Conservation (phyloP, 2,113 vertebrate genomes). For the Bostrychus sinensis region DNA sequence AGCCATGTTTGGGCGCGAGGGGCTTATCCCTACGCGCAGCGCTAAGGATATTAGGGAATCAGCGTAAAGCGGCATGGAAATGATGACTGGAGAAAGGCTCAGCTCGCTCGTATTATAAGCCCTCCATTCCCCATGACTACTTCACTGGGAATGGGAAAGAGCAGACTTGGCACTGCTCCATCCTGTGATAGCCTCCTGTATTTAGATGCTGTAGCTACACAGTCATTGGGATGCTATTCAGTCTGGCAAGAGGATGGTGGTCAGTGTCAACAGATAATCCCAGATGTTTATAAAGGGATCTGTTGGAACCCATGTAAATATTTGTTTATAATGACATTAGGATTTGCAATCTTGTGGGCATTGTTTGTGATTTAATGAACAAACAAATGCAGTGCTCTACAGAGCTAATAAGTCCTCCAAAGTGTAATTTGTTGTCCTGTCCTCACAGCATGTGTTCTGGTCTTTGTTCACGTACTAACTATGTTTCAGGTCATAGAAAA, state of each 20-base stretch:
- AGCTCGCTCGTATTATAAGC: conserved; percentile 70
- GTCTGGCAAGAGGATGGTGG: conserved; percentile 46
- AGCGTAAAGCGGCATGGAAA: conserved; percentile 80
- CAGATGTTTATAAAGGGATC: conserved; percentile 39
- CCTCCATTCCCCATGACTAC: conserved; percentile 65
- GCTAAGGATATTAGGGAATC: conserved; percentile 84
- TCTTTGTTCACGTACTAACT: no score
- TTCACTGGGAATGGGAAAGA: conserved; percentile 49
- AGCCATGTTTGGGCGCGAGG: conserved; percentile 75
- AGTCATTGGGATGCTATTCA: conserved; percentile 59
- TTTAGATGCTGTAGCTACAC: conserved; percentile 54
- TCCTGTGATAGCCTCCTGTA: conserved; percentile 56
- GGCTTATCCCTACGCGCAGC: conserved; percentile 79
- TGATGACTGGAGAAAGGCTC: conserved; percentile 78
- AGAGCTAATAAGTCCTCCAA: no score
- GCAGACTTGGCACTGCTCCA: conserved; percentile 61
- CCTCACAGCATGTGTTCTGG: no score
- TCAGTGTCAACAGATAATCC: conserved; percentile 30
- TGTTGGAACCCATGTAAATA: not conserved
- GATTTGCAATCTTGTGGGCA: not conserved
- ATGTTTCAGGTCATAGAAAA: no score
- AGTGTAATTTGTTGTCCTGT: no score
- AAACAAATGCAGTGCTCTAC: no score
- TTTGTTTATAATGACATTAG: not conserved
- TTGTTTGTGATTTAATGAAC: not conserved